Evolutionary conservation across 2,113 vertebrate species (phyloP).

Genomic region (Forbesichthys agassizii): DNA sequence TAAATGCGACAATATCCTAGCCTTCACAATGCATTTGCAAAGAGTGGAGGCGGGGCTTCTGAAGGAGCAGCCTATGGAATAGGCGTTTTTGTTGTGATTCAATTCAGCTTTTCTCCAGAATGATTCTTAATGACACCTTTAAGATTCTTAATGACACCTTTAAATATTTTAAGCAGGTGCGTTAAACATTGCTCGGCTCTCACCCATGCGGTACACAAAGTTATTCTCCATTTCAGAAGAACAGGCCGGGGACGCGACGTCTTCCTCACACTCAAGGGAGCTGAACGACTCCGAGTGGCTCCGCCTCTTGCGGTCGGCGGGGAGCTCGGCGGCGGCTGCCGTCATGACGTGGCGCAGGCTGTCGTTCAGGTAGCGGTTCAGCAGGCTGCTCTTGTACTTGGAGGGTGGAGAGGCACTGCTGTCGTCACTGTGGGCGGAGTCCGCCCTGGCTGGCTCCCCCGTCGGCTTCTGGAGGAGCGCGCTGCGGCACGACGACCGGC

Average conservation of each 20-base stretch:
- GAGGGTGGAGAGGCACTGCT: conserved; percentile 83
- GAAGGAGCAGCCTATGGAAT: too few relatives aligned
- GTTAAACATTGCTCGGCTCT: conserved; percentile 46
- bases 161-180: too few relatives aligned
- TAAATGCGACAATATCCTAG: too few relatives aligned
- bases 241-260: conserved; percentile 90
- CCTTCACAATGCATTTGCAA: too few relatives aligned
- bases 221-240: conserved; percentile 92
- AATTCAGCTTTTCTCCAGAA: too few relatives aligned
- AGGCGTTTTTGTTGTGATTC: too few relatives aligned
- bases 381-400: conserved; percentile 96
- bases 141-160: too few relatives aligned
- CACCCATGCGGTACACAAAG: conserved; percentile 92
- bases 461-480: conserved; percentile 81
- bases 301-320: conserved; percentile 82
- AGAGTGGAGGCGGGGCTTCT: too few relatives aligned
- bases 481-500: conserved; percentile 80
- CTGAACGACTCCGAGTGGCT: conserved; percentile 95
- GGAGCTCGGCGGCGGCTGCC: conserved; percentile 76
- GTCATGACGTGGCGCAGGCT: conserved; percentile 93
- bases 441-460: conserved; percentile 73
- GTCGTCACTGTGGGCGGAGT: conserved; percentile 83
- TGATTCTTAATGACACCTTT: too few relatives aligned
- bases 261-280: conserved; percentile 93
- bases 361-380: conserved; percentile 98